Evolutionary conservation across 1,140 invertebrate genomes (phyloP).

Genomic region (Cephus cinctus): DNA sequence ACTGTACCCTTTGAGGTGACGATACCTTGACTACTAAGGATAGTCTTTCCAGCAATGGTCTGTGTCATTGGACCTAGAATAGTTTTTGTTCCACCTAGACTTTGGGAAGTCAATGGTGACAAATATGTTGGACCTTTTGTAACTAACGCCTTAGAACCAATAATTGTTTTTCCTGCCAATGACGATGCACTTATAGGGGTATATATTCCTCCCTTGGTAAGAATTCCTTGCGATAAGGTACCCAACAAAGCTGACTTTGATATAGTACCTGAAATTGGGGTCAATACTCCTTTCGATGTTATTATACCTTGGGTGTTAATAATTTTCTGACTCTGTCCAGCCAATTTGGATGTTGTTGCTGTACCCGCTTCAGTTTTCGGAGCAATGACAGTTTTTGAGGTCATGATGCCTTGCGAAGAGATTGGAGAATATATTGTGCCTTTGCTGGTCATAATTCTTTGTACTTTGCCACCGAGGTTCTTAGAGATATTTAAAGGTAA

Average conservation of each 20-base stretch:
- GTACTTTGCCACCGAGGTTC: conserved; percentile 35
- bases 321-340: conserved; percentile 36
- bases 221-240: conserved; percentile 32
- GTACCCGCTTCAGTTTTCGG: conserved; percentile 31
- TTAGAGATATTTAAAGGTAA: conserved; percentile 41
- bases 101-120: conserved; percentile 21
- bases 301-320: conserved; percentile 36
- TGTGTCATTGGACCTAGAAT: conserved; percentile 47
- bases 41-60: conserved; percentile 28
- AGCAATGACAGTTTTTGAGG: conserved; percentile 56
- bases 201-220: conserved; percentile 41
- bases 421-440: conserved; percentile 37
- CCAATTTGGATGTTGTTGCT: conserved; percentile 54
- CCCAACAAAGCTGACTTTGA: conserved; percentile 28
- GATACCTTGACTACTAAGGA: conserved; percentile 33
- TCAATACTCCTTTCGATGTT: conserved; percentile 33
- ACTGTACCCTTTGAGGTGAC: conserved; percentile 48
- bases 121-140: conserved; percentile 33
- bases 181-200: conserved; percentile 32
- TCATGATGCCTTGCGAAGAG: conserved; percentile 34
- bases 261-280: conserved; percentile 30
- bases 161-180: conserved; percentile 34
- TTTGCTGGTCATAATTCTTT: conserved; percentile 54
- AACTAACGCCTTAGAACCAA: conserved; percentile 34
- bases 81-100: conserved; percentile 54